Conservation (phyloP, 2,113 vertebrate genomes). For the Oriolus oriolus region DNA sequence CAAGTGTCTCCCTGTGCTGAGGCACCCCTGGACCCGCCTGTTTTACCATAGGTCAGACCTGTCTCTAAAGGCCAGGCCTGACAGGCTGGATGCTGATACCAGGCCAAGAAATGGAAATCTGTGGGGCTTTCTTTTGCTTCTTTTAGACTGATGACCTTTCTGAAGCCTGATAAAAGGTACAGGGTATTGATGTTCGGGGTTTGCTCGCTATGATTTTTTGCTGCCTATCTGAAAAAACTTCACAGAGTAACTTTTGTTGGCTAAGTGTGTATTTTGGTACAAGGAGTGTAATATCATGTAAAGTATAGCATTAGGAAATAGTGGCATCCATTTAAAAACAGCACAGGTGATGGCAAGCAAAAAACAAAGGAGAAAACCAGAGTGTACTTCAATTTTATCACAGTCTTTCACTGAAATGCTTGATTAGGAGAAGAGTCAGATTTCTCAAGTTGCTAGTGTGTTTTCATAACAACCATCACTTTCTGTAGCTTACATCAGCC, state of each 20-base stretch:
- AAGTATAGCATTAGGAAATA: background rate
- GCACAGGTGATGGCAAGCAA: background rate
- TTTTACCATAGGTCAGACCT: constrained; percentile 49
- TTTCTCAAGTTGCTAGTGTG: background rate
- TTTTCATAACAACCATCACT: background rate
- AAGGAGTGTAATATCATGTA: background rate
- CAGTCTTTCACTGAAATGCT: background rate
- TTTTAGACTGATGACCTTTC: constrained; percentile 63
- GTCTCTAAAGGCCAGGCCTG: constrained; percentile 67
- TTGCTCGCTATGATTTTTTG: background rate
- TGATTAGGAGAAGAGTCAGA: background rate
- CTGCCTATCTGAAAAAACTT: background rate
- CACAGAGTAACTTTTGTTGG: background rate
- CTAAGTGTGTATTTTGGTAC: background rate
- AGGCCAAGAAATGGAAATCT: constrained; percentile 31
- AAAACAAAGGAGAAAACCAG: background rate
- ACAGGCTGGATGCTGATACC: constrained; percentile 26
- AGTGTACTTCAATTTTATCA: background rate
- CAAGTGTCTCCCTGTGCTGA: background rate
- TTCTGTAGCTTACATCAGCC: background rate
- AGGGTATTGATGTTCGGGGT: background rate
- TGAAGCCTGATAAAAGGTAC: constrained; percentile 8
- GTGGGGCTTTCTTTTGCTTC: background rate
- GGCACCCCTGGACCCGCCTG: background rate
- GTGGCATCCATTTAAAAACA: background rate